Percentiles rank a stretch among this genome's conserved stretches.
phyloP scores from a whole-genome alignment of 2,797 vertebrate species.

The Bucorvus abyssinicus region DNA sequence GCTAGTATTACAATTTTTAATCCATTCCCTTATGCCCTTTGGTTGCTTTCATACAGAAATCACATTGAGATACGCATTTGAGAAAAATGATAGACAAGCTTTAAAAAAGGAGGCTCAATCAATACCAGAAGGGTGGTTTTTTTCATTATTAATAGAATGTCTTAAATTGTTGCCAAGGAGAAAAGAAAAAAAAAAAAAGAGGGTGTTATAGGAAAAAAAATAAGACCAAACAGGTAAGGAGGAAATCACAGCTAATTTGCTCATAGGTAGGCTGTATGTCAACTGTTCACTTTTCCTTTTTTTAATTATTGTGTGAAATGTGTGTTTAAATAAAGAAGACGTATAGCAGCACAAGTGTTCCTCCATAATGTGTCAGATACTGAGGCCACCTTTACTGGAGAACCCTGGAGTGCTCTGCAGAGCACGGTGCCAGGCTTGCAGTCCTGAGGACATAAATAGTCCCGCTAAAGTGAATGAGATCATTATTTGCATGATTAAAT shows the following conservation, averaged over 20 bases:
- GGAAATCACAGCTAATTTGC: background rate
- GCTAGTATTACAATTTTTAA: background rate
- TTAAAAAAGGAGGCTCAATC: background rate
- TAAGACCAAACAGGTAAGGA: background rate
- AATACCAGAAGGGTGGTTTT: background rate
- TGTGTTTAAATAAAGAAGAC: background rate
- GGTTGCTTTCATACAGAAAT: background rate
- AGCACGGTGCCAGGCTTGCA: background rate
- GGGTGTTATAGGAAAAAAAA: accelerated
- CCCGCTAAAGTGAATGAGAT: constrained; percentile 19
- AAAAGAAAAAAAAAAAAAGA: background rate
- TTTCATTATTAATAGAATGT: background rate
- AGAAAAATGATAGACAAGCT: background rate
- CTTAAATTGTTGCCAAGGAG: background rate
- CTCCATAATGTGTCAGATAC: background rate
- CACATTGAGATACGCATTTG: background rate
- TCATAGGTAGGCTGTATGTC: background rate
- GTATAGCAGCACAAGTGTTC: background rate
- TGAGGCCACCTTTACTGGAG: background rate
- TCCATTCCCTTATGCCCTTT: background rate
- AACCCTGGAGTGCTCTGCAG: background rate
- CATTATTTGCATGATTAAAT: constrained; percentile 63
- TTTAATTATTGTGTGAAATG: background rate
- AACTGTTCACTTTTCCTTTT: background rate
- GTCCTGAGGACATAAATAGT: constrained; percentile 35